Conservation (phyloP, 2,888 invertebrate genomes). For the Cabera pusaria region DNA sequence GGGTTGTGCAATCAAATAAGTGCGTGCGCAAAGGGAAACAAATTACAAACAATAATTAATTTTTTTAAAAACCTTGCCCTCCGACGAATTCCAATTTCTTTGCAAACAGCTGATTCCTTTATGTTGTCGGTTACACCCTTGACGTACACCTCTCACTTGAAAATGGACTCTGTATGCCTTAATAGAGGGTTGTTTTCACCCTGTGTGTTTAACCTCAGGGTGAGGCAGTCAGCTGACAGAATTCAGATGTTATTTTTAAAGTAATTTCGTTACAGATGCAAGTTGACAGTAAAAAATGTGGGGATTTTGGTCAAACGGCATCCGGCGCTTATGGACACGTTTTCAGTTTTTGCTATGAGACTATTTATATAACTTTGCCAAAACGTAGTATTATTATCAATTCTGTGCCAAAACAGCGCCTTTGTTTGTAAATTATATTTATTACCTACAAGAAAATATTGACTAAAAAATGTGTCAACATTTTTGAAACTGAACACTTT, state of each 20-base stretch:
- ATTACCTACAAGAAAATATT: too few species aligned
- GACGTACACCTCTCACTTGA: background rate
- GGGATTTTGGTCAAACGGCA: slow-evolving; percentile 21
- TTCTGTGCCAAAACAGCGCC: too few species aligned
- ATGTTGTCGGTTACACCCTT: slow-evolving; percentile 13
- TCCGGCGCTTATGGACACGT: slow-evolving; percentile 11
- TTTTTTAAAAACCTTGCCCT: slow-evolving; percentile 26
- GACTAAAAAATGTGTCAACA: too few species aligned
- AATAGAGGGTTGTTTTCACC: background rate
- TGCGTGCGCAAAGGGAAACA: slow-evolving; percentile 19
- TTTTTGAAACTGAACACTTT: too few species aligned
- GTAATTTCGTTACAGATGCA: slow-evolving; percentile 27
- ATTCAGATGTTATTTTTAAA: slow-evolving; percentile 30
- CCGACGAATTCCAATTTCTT: slow-evolving; percentile 23
- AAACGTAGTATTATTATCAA: too few species aligned
- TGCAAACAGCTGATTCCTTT: slow-evolving; percentile 31
- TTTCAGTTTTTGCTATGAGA: background rate
- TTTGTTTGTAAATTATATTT: too few species aligned
- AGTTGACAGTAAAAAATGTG: slow-evolving; percentile 24
- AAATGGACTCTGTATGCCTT: background rate
- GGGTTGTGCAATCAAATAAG: slow-evolving; percentile 6
- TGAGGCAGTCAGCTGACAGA: slow-evolving; percentile 30
- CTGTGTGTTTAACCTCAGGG: slow-evolving; percentile 14
- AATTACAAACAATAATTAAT: slow-evolving; percentile 27
- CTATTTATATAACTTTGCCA: background rate